Evolutionary conservation across 2,113 vertebrate genomes (phyloP), one percentile per base, ranked within the genome.

Genomic region (Puffinus mauretanicus): DNA sequence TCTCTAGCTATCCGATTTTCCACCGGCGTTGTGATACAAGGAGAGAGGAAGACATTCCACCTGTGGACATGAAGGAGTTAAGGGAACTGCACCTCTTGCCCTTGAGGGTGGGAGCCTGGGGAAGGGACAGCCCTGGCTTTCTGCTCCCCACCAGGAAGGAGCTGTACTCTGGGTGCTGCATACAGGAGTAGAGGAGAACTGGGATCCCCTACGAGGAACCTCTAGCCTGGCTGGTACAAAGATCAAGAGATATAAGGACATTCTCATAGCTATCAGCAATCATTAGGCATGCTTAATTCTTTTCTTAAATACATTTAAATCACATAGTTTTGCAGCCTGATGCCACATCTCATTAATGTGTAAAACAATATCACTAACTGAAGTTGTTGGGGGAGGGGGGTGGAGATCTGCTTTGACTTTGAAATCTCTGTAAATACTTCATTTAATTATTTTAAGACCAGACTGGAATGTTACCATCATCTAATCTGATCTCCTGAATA

Each of bases 381-480:
- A 84, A 89, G 71, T 24, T 78, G 58, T n/a, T 65, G 25, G 20
- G 26, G 60, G 40, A 19, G 9, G 27, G 13, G 19, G 24, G 11
- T 5, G 40, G 40, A 40, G 65, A 88, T 70, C 54, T 0, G 0
- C 64, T 80, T 72, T 83, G 62, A 84, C 66, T 94, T 86, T 94
- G 91, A 94, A 94, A 81, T 82, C 72, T 92, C 91, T 64, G 15
- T 84, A 94, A 92, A 94, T 81, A 93, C 7, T 55, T 93, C 40
- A 72, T 82, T 76, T 94, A 84, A 86, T 91, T 94, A 92, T 77
- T 96, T 92, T 80, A 88, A 88, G 54, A 71, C 30, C 61, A 88
- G 52, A 83, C 2, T 8, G 1, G 34, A 94, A 67, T 42, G 58
- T 67, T 93, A 89, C 55, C 60, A 86, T 64, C 21, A 60, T 75